Conservation (phyloP, 2,113 vertebrate species). For the Agapornis roseicollis region DNA sequence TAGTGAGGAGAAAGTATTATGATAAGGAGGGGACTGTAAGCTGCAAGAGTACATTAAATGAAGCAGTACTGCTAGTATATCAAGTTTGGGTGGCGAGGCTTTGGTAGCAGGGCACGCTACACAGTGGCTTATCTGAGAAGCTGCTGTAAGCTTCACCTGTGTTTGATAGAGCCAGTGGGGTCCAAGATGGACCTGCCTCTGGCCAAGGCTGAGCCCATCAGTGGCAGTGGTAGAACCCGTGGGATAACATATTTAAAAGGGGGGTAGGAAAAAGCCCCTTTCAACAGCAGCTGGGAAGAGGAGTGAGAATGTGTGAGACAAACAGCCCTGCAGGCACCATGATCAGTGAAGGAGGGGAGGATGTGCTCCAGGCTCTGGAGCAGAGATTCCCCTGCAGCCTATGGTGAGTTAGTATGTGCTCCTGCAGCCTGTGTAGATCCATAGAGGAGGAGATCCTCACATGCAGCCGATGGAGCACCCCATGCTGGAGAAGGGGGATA, state of each 20-base stretch:
- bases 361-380: not conserved
- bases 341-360: not conserved
- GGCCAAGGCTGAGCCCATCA: not conserved
- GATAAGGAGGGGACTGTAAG: not conserved
- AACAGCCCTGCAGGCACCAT: not conserved
- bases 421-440: not conserved
- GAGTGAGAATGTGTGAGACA: not conserved
- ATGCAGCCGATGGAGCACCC: not conserved
- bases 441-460: not conserved
- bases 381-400: not conserved
- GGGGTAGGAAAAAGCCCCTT: not conserved
- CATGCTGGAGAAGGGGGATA: not conserved
- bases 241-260: not conserved
- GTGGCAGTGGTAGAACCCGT: not conserved
- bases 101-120: not conserved
- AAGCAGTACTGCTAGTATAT: not conserved
- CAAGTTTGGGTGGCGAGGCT: not conserved
- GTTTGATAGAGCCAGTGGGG: not conserved
- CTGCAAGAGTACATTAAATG: not conserved
- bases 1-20: not conserved
- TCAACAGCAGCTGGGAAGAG: not conserved
- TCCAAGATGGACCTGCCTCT: not conserved
- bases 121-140: not conserved
- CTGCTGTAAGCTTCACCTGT: not conserved
- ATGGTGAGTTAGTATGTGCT: too few species aligned